Percentiles rank a stretch among this genome's conserved stretches.
phyloP scores from a whole-genome alignment of 2,113 vertebrate species.

The Potamarius usumacintae region DNA sequence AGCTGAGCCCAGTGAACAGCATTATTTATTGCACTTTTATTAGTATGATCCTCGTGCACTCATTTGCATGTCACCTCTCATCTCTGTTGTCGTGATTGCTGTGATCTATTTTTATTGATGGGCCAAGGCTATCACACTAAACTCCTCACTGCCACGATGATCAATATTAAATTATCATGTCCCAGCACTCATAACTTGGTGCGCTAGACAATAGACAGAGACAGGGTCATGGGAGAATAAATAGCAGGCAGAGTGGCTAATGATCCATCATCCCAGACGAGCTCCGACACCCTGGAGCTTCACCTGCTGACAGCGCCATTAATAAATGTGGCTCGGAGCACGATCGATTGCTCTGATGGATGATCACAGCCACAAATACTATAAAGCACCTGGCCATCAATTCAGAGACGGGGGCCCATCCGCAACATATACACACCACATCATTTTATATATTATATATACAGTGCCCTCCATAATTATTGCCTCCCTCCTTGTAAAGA shows the following conservation, averaged over 20 bases:
- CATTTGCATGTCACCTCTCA: slow-evolving; percentile 29
- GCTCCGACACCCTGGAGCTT: slow-evolving; percentile 78
- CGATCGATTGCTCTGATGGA: slow-evolving; percentile 89
- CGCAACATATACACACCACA: neutral
- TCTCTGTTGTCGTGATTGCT: slow-evolving; percentile 26
- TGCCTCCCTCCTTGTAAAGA: too few species aligned
- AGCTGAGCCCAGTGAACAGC: too few species aligned
- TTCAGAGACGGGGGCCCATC: slow-evolving; percentile 48
- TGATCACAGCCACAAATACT: slow-evolving; percentile 88
- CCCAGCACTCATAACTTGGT: slow-evolving; percentile 85
- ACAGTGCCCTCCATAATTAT: too few species aligned
- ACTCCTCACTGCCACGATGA: slow-evolving; percentile 68
- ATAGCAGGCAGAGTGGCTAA: slow-evolving; percentile 82
- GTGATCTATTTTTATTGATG: slow-evolving; percentile 50
- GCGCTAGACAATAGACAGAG: slow-evolving; percentile 84
- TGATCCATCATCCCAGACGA: slow-evolving; percentile 91
- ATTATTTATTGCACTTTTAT: slow-evolving; percentile 2
- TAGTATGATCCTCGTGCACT: neutral
- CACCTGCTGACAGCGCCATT: slow-evolving; percentile 86
- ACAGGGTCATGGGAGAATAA: slow-evolving; percentile 94
- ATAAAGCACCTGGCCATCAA: slow-evolving; percentile 88
- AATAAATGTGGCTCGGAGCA: slow-evolving; percentile 83
- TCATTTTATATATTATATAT: neutral
- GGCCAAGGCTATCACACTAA: slow-evolving; percentile 54
- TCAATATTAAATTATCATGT: slow-evolving; percentile 89